A percentile compares a stretch with the other conserved stretches of the same genome.
phyloP scores from a whole-genome alignment of 92 coral and sea anemone genomes.

The Parazoanthus atlanticus region DNA sequence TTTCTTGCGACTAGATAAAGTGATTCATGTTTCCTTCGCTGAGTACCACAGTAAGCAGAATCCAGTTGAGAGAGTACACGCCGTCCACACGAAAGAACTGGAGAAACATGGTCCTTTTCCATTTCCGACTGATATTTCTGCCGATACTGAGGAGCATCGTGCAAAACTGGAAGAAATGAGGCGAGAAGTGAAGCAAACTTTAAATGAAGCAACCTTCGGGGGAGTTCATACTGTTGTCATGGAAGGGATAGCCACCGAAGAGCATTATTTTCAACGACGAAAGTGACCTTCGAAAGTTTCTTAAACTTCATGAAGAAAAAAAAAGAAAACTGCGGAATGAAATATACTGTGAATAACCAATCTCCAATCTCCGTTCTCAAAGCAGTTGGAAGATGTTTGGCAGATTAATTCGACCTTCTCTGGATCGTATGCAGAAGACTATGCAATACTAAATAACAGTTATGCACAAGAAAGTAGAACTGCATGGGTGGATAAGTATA shows the following conservation, averaged over 20 bases:
- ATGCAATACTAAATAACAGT: constrained; percentile 39
- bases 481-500: constrained; percentile 58
- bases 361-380: constrained; percentile 26
- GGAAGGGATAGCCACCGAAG: constrained; percentile 43
- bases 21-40: constrained; percentile 46
- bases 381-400: constrained; percentile 46
- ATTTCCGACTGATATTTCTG: constrained; percentile 31
- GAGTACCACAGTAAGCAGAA: constrained; percentile 61
- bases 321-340: constrained; percentile 47
- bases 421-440: constrained; percentile 44
- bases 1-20: constrained; percentile 40
- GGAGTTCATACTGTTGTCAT: constrained; percentile 31
- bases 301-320: constrained; percentile 47
- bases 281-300: constrained; percentile 37
- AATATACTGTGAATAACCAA: constrained; percentile 25
- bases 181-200: constrained; percentile 14
- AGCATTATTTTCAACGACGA: constrained; percentile 37
- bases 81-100: constrained; percentile 41
- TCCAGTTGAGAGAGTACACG: constrained; percentile 51
- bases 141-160: constrained; percentile 39
- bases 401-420: constrained; percentile 29
- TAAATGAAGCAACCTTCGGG: constrained; percentile 27
- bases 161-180: constrained; percentile 49
- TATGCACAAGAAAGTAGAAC: constrained; percentile 15
- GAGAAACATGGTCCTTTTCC: constrained; percentile 47